A percentile compares a stretch with the other conserved stretches of the same genome.
phyloP scores from a whole-genome alignment of 30 jellyfish, hydroid and myxozoan genomes.

The Hydra vulgaris region DNA sequence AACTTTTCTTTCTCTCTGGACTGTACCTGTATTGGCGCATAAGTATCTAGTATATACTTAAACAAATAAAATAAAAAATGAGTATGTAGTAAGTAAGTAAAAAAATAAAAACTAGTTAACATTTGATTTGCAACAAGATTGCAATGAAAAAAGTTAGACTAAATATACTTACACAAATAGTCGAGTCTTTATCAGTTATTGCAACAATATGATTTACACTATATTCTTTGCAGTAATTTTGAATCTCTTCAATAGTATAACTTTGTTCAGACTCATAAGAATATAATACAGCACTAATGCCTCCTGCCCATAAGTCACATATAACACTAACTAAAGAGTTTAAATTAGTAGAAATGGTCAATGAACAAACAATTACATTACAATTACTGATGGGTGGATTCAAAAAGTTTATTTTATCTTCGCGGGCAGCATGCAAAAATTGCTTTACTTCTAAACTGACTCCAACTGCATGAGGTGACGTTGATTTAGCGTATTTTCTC shows the following conservation, averaged over 20 bases:
- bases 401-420: conserved; percentile 3
- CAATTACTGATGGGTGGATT: conserved; percentile 28
- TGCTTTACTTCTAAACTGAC: conserved; percentile 69
- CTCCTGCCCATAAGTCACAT: conserved; percentile 63
- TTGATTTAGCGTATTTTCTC: conserved; percentile 35
- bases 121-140: no score
- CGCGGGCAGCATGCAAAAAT: conserved; percentile 28
- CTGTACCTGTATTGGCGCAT: no score
- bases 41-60: no score
- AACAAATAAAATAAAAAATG: no score
- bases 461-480: conserved; percentile 69
- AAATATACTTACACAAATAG: no score
- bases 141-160: no score
- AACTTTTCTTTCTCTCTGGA: conserved; percentile 68
- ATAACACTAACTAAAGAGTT: conserved; percentile 35
- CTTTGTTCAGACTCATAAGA: conserved; percentile 56
- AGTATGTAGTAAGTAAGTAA: background rate
- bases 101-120: no score
- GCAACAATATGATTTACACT: conserved; percentile 62
- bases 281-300: conserved; percentile 55
- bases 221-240: conserved; percentile 57
- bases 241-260: conserved; percentile 54
- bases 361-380: conserved; percentile 39
- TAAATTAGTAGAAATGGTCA: conserved; percentile 10
- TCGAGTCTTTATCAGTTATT: no score